Conservation (phyloP, 2,797 vertebrate genomes). For the Halcyon chelicuti region DNA sequence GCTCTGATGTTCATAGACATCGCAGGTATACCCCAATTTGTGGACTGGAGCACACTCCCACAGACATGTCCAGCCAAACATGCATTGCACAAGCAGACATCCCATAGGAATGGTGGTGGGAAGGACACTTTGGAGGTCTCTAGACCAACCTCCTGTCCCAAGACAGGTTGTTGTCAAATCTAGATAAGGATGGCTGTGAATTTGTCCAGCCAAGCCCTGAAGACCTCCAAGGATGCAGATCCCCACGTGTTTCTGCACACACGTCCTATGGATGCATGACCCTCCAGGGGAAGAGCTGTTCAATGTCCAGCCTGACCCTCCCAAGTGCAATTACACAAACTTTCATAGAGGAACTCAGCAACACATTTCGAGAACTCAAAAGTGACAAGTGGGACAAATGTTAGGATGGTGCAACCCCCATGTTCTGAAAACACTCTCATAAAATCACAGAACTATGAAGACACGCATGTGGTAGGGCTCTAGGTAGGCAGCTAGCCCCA, state of each 20-base stretch:
- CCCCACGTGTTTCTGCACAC: no score
- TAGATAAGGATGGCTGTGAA: background rate
- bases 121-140: background rate
- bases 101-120: background rate
- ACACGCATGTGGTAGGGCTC: background rate
- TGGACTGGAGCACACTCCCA: background rate
- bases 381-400: rapidly evolving
- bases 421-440: background rate
- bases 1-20: background rate
- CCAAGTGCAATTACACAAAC: background rate
- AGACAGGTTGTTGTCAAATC: background rate
- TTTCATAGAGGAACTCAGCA: background rate
- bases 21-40: background rate
- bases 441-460: background rate
- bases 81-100: background rate
- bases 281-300: background rate
- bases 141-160: background rate
- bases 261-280: rapidly evolving
- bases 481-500: background rate
- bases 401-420: background rate
- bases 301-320: background rate
- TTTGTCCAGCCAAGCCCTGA: background rate
- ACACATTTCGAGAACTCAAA: background rate
- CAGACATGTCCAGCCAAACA: rapidly evolving
- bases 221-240: background rate